A percentile compares a stretch with the other conserved stretches of the same genome.
Evolutionary conservation across 35 echinoderm and acorn worm genomes (phyloP).

Genomic region (Eucidaris tribuloides): DNA sequence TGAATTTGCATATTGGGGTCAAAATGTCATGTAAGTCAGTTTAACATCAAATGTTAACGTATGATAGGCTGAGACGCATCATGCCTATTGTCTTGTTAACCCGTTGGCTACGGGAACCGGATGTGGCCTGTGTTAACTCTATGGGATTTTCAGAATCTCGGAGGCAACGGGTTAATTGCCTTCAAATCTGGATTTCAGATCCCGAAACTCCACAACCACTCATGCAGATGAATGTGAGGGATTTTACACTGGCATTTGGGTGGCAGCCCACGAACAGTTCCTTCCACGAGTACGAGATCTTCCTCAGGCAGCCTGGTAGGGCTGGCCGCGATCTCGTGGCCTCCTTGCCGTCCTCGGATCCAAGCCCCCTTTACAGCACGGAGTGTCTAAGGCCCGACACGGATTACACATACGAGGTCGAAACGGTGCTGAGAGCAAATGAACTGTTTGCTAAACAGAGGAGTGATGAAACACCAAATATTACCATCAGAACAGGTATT

Average conservation of each 20-base stretch:
- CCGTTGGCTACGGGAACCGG: too few relatives aligned
- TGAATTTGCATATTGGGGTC: too few relatives aligned
- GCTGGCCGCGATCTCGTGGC: background rate
- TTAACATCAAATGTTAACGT: too few relatives aligned
- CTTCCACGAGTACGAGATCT: background rate
- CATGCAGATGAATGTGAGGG: background rate
- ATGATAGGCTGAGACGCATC: too few relatives aligned
- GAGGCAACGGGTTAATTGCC: too few relatives aligned
- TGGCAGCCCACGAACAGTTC: background rate
- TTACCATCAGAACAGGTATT: background rate
- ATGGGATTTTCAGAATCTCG: too few relatives aligned
- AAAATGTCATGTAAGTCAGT: too few relatives aligned
- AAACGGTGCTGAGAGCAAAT: background rate
- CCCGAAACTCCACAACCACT: background rate
- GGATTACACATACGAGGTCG: background rate
- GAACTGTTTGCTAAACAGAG: background rate
- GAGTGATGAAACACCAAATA: background rate
- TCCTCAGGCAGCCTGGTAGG: background rate
- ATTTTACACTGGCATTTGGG: background rate
- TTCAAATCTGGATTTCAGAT: too few relatives aligned
- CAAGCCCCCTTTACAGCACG: background rate
- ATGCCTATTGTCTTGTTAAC: too few relatives aligned
- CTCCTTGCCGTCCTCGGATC: background rate
- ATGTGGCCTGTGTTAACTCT: too few relatives aligned
- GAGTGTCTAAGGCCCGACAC: background rate